Evolutionary conservation across 2,113 vertebrate genomes (phyloP), one percentile per base, ranked within the genome.

Genomic region (Notechis scutatus): DNA sequence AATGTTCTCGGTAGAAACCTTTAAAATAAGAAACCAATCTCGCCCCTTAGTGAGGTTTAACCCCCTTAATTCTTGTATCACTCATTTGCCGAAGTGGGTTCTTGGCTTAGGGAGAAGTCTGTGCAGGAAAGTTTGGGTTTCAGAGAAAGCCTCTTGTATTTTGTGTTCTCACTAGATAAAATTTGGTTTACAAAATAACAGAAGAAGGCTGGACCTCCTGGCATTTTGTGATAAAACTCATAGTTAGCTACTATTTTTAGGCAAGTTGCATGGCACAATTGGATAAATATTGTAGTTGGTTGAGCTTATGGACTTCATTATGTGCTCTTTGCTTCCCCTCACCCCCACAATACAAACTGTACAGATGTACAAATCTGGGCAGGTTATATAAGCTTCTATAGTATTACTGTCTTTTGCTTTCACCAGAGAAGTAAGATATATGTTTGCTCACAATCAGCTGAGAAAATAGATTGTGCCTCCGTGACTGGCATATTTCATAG

Each of bases 321-420:
- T 3, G 3, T 26, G 21, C 12, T 11, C 14, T 9, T 34, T 7
- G 26, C 10, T 3, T 6, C 1, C 39, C 5, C 0, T 4, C 3
- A 29, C 3, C 10, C 3, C 34, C 3, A 3, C 26, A 56, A 42
- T 26, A 1, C 52, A 23, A 54, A 34, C 1, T 9, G 2, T 29
- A 20, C 26, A 12, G 54, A n/a, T 91, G 29, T 26, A 26, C 2
- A 59, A 12, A 59, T n/a, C 24, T 2, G 5, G 10, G 9, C 81
- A 50, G 24, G 6, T 5, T 45, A 29, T 4, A 2, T 42, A 47
- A 57, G 54, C 23, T 57, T 56, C 23, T 56, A 24, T 86, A 39
- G 34, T 57, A 21, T n/a, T 59, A 23, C 50, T 81, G n/a, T 20
- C 23, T 12, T 61, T 20, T 42, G 50, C 34, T 29, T 1, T 12